Evolutionary conservation across 2,888 invertebrate genomes (phyloP), one percentile per base, ranked within the genome.

Genomic region (Zootermopsis nevadensis): DNA sequence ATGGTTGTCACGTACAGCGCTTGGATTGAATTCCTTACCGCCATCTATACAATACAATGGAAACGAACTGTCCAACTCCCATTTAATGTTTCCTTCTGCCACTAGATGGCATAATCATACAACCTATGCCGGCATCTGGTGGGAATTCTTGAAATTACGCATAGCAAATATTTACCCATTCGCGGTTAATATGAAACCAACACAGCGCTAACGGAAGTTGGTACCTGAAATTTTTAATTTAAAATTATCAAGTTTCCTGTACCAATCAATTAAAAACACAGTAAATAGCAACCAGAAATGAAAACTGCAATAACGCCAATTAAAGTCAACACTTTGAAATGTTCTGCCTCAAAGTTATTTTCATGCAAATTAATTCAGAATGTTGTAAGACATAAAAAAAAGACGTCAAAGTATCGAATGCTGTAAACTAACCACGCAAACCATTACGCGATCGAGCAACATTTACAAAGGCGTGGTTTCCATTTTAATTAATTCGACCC

Each of bases 401-500:
- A 60, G 60, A 60, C 27, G 60, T 60, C 27, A 60, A 0, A 60
- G 6, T 60, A 1, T n/a, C 60, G 27, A 60, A 60, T n/a, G 60
- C 1, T 2, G n/a, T n/a, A n/a, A 60, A 60, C n/a, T 60, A 60
- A n/a, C 60, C n/a, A 60, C 8, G 60, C n/a, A 60, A 12, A 15
- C 15, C 48, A 6, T 48, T 48, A 48, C 48, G 3, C 6, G 60
- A 15, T 12, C 15, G 15, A 69, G 33, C 33, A 33, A 15, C 31
- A 69, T 69, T 69, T 22, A 22, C 12, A 69, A 33, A 33, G 69
- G 69, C 69, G 30, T 31, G 69, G 69, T 22, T 69, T 69, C 69
- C 69, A 69, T 69, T 30, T 33, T 33, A 69, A 69, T 69, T 69
- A 69, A 69, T 69, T 60, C 27, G 60, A 60, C 24, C 60, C 60